Evolutionary conservation across 2,888 invertebrate species (phyloP).

Genomic region (Lasioglossum villosulum): DNA sequence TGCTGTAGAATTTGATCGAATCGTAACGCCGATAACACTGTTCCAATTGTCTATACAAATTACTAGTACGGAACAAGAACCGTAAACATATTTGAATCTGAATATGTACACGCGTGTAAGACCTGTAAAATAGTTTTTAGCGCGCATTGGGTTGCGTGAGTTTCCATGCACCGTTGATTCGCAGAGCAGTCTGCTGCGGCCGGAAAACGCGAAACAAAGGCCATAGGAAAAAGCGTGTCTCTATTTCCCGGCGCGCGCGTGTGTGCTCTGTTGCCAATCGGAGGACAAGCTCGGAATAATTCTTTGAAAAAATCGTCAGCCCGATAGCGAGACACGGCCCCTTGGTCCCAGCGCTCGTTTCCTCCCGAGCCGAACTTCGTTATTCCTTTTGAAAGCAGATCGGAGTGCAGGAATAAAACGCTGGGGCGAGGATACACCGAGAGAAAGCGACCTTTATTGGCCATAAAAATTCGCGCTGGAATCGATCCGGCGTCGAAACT

Average conservation of each 20-base stretch:
- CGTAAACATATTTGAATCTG: not conserved
- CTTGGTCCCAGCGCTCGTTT: slow-evolving; percentile 25
- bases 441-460: slow-evolving; percentile 11
- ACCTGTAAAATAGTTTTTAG: not conserved
- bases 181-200: not conserved
- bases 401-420: not conserved
- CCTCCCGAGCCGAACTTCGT: slow-evolving; percentile 29
- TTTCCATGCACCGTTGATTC: slow-evolving; percentile 1
- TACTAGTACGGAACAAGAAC: too few species aligned
- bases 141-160: not conserved
- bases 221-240: not conserved
- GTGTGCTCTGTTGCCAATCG: slow-evolving; percentile 1
- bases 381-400: slow-evolving; percentile 39
- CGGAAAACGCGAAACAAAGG: not conserved
- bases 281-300: slow-evolving; percentile 24
- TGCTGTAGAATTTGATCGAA: too few species aligned
- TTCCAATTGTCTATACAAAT: too few species aligned
- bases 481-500: slow-evolving; percentile 21
- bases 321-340: not conserved
- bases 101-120: not conserved
- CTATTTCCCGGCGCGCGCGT: not conserved
- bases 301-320: slow-evolving; percentile 17
- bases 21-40: too few species aligned
- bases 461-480: slow-evolving; percentile 36
- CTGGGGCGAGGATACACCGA: not conserved